Conservation (phyloP, 2,113 vertebrate species). For the Typhlomys cinereus region DNA sequence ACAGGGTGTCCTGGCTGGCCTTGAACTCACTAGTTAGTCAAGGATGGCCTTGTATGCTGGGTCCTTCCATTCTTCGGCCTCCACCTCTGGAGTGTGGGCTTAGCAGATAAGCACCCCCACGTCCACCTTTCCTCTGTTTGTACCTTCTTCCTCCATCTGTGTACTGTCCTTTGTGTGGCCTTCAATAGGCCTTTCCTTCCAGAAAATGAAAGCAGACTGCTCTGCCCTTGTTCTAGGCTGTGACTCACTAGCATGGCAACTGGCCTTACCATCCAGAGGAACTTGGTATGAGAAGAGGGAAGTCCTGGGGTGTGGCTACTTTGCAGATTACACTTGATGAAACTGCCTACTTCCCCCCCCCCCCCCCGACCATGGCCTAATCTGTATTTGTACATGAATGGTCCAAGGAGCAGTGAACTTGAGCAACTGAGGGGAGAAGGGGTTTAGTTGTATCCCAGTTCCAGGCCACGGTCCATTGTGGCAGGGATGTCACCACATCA, state of each 20-base stretch:
- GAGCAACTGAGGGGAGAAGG: no score
- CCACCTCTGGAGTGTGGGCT: background rate
- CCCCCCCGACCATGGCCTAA: constrained; percentile 46
- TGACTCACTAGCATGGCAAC: background rate
- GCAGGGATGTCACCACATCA: no score
- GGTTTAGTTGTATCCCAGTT: no score
- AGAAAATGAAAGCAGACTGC: background rate
- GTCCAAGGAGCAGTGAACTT: background rate
- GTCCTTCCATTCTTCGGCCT: no score
- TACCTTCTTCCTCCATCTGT: background rate
- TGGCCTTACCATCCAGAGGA: background rate
- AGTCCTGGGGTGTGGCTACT: constrained; percentile 55
- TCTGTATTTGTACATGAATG: background rate
- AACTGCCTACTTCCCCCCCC: no score
- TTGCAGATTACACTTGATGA: constrained; percentile 25
- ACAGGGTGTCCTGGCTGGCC: background rate
- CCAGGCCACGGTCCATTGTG: no score
- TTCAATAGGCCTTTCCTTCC: background rate
- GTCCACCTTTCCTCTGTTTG: background rate
- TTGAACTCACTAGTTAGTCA: background rate
- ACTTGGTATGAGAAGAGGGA: constrained; percentile 53
- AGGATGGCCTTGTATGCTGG: background rate
- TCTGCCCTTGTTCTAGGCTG: background rate
- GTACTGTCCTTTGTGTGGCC: background rate
- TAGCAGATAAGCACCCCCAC: no score